Percentiles rank a stretch among this genome's conserved stretches.
Evolutionary conservation across 2,113 vertebrate genomes (phyloP).

Genomic region (Tringa solitaria): DNA sequence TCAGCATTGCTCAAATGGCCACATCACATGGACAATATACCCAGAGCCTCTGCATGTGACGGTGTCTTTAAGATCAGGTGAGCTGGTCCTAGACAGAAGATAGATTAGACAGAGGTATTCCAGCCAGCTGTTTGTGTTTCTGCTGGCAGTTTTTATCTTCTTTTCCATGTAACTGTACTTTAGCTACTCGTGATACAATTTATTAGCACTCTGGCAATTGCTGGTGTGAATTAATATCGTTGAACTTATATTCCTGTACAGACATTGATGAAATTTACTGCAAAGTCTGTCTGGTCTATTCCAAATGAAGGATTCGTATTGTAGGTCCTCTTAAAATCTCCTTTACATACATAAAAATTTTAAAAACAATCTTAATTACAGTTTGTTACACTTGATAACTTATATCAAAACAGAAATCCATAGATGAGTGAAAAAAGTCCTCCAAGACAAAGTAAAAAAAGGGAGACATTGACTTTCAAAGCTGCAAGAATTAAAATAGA

Average conservation of each 20-base stretch:
- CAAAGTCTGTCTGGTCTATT: neutral
- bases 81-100: neutral
- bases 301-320: neutral
- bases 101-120: neutral
- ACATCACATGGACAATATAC: accelerated
- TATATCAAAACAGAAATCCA: neutral
- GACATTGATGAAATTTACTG: neutral
- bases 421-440: neutral
- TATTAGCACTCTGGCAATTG: neutral
- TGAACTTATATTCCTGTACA: neutral
- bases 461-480: neutral
- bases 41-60: accelerated
- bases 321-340: neutral
- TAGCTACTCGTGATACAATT: neutral
- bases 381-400: neutral
- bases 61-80: neutral
- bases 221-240: neutral
- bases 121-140: neutral
- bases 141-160: neutral
- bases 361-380: neutral
- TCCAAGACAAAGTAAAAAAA: neutral
- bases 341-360: neutral
- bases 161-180: neutral
- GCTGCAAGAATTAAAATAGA: neutral
- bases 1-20: neutral